Percentiles rank a stretch among this genome's conserved stretches.
These are phyloP conservation scores for Odontothrips loti DNA, from an alignment of 2,888 invertebrate species.

Conservation along the genomic window DNA sequence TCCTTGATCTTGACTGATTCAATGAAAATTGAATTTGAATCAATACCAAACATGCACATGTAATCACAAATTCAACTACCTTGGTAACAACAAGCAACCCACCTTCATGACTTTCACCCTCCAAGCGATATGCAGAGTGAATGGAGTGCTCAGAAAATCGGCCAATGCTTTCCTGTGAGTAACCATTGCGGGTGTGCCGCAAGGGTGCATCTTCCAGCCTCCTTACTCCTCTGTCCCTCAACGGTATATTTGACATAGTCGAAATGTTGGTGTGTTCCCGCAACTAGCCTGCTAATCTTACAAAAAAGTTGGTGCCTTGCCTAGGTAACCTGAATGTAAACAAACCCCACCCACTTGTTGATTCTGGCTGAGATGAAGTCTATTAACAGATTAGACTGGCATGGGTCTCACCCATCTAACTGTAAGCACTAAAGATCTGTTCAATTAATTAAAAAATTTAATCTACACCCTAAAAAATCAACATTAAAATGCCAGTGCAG, in stretches of 20 bases:
- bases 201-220: slow-evolving; percentile 34
- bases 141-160: slow-evolving; percentile 41
- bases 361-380: neutral
- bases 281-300: neutral
- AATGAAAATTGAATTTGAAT: too few species aligned
- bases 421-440: neutral
- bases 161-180: slow-evolving; percentile 40
- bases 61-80: too few species aligned
- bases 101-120: slow-evolving; percentile 32
- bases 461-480: neutral
- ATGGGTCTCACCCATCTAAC: neutral
- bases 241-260: slow-evolving; percentile 3
- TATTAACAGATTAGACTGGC: neutral
- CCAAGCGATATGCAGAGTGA: slow-evolving; percentile 39
- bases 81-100: neutral
- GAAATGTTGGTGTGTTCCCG: neutral
- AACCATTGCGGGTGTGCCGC: slow-evolving; percentile 36
- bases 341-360: slow-evolving; percentile 25
- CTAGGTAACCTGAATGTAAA: neutral
- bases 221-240: neutral
- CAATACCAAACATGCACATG: too few species aligned
- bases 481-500: neutral
- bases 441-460: neutral
- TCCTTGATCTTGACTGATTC: too few species aligned
- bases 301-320: too few species aligned